Percentiles rank a stretch among this genome's conserved stretches.
These are phyloP conservation scores for Heliocidaris tuberculata DNA, from an alignment of 35 echinoderm and acorn worm species.

Conservation along the genomic window DNA sequence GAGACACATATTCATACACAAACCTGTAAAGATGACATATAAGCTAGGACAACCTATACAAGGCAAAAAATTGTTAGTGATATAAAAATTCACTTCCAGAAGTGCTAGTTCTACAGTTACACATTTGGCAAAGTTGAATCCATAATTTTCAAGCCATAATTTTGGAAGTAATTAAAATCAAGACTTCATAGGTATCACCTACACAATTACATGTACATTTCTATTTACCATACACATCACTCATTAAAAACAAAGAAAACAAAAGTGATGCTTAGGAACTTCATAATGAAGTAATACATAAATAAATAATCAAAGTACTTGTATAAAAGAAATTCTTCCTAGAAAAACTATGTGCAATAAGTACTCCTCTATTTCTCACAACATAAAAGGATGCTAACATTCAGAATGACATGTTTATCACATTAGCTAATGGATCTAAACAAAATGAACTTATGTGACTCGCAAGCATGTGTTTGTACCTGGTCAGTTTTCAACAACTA, in stretches of 20 bases:
- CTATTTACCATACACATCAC: background rate
- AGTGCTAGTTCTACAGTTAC: background rate
- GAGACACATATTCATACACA: background rate
- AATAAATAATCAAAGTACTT: background rate
- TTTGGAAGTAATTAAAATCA: conserved; percentile 12
- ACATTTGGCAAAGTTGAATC: background rate
- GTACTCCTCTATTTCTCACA: background rate
- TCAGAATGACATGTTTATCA: background rate
- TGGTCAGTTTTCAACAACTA: no score
- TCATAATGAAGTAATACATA: background rate
- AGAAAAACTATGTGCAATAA: background rate
- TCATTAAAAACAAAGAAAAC: background rate
- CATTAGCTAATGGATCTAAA: no score
- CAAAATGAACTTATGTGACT: no score
- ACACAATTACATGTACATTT: background rate
- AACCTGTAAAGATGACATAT: no score
- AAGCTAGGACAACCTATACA: background rate
- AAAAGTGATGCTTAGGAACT: background rate
- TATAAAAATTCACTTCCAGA: background rate
- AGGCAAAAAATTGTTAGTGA: background rate
- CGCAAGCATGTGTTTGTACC: no score
- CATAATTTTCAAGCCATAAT: background rate
- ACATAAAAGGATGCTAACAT: background rate
- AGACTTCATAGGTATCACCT: background rate
- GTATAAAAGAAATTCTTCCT: background rate